Evolutionary conservation across 30 jellyfish, hydroid and myxozoan genomes (phyloP), one percentile per base, ranked within the genome.

Genomic region (Aurelia aurita complex sp. Pacific): DNA sequence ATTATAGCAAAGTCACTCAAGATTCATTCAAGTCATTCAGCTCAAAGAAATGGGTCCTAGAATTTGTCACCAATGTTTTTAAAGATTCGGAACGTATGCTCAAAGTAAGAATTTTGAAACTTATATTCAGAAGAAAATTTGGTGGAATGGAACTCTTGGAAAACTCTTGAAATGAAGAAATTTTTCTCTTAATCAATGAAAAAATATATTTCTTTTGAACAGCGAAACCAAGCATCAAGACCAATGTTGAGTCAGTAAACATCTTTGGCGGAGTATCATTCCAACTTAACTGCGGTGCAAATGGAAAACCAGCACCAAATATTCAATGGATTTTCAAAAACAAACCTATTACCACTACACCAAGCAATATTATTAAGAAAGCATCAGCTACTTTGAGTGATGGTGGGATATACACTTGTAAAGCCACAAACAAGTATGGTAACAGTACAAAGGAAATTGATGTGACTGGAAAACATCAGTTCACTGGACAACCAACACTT

Each of bases 301-400:
- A 32, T 70, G 92, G 86, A 19, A 73, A 69, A 2, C 92, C 92
- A 29, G 14, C 38, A 11, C 86, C 92, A 38, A 53, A 1, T 18
- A 50, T 51, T 0, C n/a, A 11, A 35, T 83, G 92, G 92, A 57
- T 10, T 14, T 5, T 32, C 50, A 33, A 19, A 2, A 34, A 50
- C 4, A 23, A 13, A 55, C 23, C 64, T 17, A 40, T 29, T 11
- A 9, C 36, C 17, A 34, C 19, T 13, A 16, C 40, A 15, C 57
- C 57, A 46, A 46, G 14, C 57, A 46, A 46, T 46, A 7, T 46
- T 46, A 32, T 64, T 57, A 3, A 11, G 3, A 50, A 43, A 54
- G 33, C 23, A 7, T 32, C 18, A 66, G 80, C 80, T 16, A 1
- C n/a, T n/a, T 18, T 13, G 33, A 38, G 17, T 4, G 79, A 38